Percentiles rank a stretch among this genome's conserved stretches.
phyloP scores from a whole-genome alignment of 2,113 vertebrate species.

The Jacana jacana region DNA sequence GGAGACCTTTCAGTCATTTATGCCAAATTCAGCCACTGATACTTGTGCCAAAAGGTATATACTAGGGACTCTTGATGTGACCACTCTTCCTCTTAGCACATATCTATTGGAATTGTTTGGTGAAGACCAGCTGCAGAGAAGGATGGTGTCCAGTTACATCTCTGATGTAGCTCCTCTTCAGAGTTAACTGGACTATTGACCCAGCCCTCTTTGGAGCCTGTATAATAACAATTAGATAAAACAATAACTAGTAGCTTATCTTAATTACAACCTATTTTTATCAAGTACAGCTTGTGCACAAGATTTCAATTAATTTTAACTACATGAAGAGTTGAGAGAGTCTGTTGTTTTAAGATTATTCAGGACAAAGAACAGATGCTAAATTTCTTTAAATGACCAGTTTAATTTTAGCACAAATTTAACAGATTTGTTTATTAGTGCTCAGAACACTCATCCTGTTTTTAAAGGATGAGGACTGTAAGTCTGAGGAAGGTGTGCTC shows the following conservation, averaged over 20 bases:
- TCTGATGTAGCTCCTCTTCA: neutral
- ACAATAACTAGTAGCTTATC: slow-evolving; percentile 5
- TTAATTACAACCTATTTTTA: slow-evolving; percentile 18
- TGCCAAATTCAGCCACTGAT: neutral
- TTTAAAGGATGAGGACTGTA: neutral
- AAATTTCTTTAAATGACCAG: slow-evolving; percentile 11
- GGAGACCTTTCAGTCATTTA: neutral
- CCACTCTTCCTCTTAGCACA: neutral
- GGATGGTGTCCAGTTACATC: neutral
- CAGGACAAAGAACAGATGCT: slow-evolving; percentile 44
- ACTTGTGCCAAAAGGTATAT: neutral
- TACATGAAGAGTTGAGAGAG: neutral
- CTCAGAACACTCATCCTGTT: neutral
- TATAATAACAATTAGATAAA: slow-evolving; percentile 17
- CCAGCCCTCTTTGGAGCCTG: neutral
- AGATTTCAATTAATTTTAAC: slow-evolving; percentile 27
- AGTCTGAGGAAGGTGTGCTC: neutral
- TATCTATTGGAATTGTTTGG: neutral
- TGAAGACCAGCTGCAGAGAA: neutral
- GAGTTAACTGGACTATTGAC: neutral
- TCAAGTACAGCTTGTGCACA: neutral
- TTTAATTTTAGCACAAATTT: slow-evolving; percentile 47
- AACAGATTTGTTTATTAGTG: slow-evolving; percentile 24
- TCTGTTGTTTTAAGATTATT: slow-evolving; percentile 27
- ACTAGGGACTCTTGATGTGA: neutral